Evolutionary conservation across 1,140 invertebrate genomes (phyloP).

Genomic region (Limonius californicus): DNA sequence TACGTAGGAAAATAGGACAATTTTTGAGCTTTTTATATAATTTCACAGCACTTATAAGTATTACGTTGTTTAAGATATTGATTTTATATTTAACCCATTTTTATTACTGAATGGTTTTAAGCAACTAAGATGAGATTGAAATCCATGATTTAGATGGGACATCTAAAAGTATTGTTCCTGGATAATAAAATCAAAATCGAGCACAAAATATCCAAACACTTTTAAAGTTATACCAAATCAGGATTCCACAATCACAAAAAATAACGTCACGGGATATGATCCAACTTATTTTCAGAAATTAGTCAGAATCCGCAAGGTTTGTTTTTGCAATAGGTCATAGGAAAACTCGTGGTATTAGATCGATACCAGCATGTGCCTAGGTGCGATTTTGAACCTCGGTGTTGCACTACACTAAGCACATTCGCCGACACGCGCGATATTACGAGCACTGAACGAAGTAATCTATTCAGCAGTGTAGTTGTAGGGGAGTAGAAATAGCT

Average conservation of each 20-base stretch:
- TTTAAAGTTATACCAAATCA: background rate
- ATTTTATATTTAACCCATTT: slow-evolving; percentile 11
- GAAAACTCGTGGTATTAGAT: background rate
- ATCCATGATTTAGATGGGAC: no score
- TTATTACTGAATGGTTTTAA: background rate
- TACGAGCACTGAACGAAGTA: slow-evolving; percentile 20
- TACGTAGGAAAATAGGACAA: slow-evolving; percentile 10
- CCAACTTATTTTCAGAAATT: background rate
- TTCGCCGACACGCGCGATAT: background rate
- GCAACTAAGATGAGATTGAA: no score
- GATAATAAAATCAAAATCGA: no score
- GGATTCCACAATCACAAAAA: background rate
- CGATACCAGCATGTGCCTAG: slow-evolving; percentile 6
- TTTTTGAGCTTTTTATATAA: background rate
- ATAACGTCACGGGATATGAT: background rate
- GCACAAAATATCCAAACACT: background rate
- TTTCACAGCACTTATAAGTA: background rate
- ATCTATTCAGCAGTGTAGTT: slow-evolving; percentile 6
- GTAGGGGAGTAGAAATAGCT: slow-evolving; percentile 18
- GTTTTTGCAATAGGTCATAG: background rate
- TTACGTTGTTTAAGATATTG: background rate
- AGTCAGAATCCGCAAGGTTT: background rate
- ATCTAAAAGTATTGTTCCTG: no score
- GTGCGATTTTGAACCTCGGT: slow-evolving; percentile 1
- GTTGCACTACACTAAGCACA: background rate